Percentiles rank a stretch among this genome's conserved stretches.
These are phyloP conservation scores for Pristionchus japonicus DNA, from an alignment of 2,888 invertebrate species.

Conservation along the genomic window DNA sequence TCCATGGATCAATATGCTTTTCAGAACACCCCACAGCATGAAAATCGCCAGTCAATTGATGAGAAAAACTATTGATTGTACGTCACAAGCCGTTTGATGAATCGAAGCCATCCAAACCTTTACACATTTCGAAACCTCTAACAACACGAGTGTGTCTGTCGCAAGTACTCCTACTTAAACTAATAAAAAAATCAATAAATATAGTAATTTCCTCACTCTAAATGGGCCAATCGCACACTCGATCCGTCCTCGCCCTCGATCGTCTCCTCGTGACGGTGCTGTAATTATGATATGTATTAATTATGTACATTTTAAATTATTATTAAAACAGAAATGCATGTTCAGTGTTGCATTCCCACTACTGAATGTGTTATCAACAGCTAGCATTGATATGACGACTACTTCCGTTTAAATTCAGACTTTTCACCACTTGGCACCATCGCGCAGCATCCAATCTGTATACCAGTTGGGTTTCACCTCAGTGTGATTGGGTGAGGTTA, in stretches of 20 bases:
- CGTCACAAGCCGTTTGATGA: too few species aligned
- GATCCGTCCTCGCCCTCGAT: constrained; percentile 52
- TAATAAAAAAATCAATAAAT: not conserved
- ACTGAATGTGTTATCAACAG: not conserved
- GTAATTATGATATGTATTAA: constrained; percentile 4
- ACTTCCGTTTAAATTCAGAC: not conserved
- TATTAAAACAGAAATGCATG: too few species aligned
- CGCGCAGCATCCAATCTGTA: not conserved
- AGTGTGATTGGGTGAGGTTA: not conserved
- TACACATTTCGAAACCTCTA: too few species aligned
- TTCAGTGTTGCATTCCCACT: not conserved
- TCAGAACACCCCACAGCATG: too few species aligned
- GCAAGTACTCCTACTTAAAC: not conserved
- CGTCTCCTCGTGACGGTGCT: constrained; percentile 45
- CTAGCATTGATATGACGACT: not conserved
- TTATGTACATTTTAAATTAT: not conserved
- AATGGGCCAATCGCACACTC: constrained; percentile 49
- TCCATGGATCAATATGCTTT: too few species aligned
- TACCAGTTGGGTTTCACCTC: not conserved
- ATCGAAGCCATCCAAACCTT: too few species aligned
- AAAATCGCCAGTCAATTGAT: too few species aligned
- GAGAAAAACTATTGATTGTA: too few species aligned
- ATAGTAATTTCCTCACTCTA: not conserved
- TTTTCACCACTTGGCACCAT: not conserved
- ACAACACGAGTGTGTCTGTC: too few species aligned